phyloP scores from a whole-genome alignment of 2,113 vertebrate species.

The Rhinolophus sinicus region DNA sequence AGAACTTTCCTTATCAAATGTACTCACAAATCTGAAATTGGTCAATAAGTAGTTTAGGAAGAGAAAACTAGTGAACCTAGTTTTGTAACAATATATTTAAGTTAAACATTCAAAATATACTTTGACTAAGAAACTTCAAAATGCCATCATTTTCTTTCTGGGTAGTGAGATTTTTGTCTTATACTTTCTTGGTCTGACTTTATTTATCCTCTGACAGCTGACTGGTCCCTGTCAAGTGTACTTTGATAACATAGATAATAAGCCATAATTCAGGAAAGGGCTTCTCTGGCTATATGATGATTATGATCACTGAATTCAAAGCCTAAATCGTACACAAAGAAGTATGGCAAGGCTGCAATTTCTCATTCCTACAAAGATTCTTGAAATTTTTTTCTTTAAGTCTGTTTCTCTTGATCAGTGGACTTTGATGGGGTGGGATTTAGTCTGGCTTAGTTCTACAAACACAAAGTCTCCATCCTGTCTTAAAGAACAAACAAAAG shows the following conservation, averaged over 20 bases:
- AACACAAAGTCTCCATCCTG: slow-evolving; percentile 31
- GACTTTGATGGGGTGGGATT: not conserved
- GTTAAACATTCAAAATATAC: slow-evolving; percentile 33
- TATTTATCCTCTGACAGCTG: not conserved
- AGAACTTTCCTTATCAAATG: not conserved
- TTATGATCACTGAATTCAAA: slow-evolving; percentile 35
- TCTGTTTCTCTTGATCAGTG: slow-evolving; percentile 9
- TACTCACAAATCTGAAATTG: slow-evolving; percentile 49
- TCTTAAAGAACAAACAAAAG: slow-evolving; percentile 31
- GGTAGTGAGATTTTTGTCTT: slow-evolving; percentile 9
- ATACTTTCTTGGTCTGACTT: not conserved
- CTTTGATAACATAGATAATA: slow-evolving; percentile 34
- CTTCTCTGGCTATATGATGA: slow-evolving; percentile 7
- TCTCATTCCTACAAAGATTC: not conserved
- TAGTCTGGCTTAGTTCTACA: not conserved
- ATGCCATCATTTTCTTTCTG: not conserved
- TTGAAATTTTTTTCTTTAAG: not conserved
- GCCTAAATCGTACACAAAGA: not conserved
- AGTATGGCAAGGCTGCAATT: not conserved
- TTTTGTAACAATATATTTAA: slow-evolving; percentile 63
- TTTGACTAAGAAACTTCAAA: not conserved
- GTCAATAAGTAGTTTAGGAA: not conserved
- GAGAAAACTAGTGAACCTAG: slow-evolving; percentile 66
- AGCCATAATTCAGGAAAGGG: not conserved
- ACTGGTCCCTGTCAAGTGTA: not conserved